phyloP scores from a whole-genome alignment of 2,888 invertebrate species.

The Venustoraphidia nigricollis region DNA sequence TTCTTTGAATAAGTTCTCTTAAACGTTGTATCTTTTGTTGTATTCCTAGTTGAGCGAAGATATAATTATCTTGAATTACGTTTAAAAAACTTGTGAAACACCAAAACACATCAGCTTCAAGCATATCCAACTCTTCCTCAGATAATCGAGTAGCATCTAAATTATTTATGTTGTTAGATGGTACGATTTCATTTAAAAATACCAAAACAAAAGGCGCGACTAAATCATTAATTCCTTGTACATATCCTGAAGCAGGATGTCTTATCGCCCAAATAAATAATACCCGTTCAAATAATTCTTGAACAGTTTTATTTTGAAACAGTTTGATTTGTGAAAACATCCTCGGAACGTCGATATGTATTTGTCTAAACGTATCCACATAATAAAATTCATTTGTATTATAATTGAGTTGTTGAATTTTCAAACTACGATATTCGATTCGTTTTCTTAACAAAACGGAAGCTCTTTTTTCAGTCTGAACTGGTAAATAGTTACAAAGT shows the following conservation, averaged over 20 bases:
- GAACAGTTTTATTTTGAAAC: slow-evolving; percentile 80
- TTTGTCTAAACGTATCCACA: slow-evolving; percentile 28
- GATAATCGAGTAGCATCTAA: slow-evolving; percentile 62
- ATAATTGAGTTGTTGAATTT: background rate
- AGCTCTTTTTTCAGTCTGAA: background rate
- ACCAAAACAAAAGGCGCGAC: slow-evolving; percentile 96
- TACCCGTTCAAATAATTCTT: slow-evolving; percentile 87
- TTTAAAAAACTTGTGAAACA: slow-evolving; percentile 89
- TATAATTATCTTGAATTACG: slow-evolving; percentile 94
- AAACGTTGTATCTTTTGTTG: slow-evolving; percentile 87
- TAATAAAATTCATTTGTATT: background rate
- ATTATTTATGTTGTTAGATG: slow-evolving; percentile 52
- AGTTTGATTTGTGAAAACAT: slow-evolving; percentile 89
- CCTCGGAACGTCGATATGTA: slow-evolving; percentile 90
- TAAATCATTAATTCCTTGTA: slow-evolving; percentile 86
- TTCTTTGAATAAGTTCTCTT: slow-evolving; percentile 78
- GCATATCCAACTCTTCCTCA: slow-evolving; percentile 54
- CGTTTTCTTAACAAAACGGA: background rate
- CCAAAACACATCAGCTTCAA: slow-evolving; percentile 96
- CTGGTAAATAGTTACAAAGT: background rate
- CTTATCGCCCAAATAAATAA: slow-evolving; percentile 94
- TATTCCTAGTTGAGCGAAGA: slow-evolving; percentile 94
- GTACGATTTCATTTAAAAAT: slow-evolving; percentile 76
- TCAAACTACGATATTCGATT: background rate
- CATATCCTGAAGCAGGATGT: slow-evolving; percentile 93